Base-by-base conservation (phyloP, 2,113 vertebrate genomes). In the Lynx canadensis region DNA sequence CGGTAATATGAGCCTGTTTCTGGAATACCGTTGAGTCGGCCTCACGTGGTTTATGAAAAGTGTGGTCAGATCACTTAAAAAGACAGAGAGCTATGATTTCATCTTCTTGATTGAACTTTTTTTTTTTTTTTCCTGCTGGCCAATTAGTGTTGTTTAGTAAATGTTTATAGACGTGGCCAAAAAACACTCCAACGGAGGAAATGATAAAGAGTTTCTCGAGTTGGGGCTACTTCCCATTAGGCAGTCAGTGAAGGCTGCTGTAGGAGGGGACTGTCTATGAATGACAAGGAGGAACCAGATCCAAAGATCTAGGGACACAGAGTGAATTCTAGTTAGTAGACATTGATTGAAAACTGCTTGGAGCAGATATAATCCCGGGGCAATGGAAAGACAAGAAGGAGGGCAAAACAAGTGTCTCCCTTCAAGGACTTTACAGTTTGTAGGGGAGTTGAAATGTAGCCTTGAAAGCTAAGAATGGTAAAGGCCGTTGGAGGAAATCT, bases 41-140 rank as follows among this genome's bases (percentile, higher is more conserved):
- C 74, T n/a, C 76, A 68, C 81, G 38, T 73, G 23, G 60, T 38
- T 84, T 69, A 71, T 66, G 69, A 91, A 65, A 88, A 92, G 57
- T 84, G 31, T 63, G 60, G 29, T 87, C 45, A 80, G 71, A 79
- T 9, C 76, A 86, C 87, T 92, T 96, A 73, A 90, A 97, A 85
- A n/a, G 41, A 89, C 63, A 93, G 41, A 91, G 25, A 45, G 12
- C 63, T 80, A 60, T 38, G 31, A 92, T 82, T 96, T 91, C 65
- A 97, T 90, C 76, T 81, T 92, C 19, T 74, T 94, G 84, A 52
- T 31, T 27, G 27, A 96, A 81, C 12, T 92, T 80, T 27, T 78
- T 55, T 36, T 55, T 36, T 36, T 83, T 52, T 82, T 68, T 79
- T 21, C 79, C 63, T 92, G 45, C 27, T 71, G 68, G 33, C 29